Conservation (phyloP, 2,113 vertebrate genomes). For the Scatophagus argus region DNA sequence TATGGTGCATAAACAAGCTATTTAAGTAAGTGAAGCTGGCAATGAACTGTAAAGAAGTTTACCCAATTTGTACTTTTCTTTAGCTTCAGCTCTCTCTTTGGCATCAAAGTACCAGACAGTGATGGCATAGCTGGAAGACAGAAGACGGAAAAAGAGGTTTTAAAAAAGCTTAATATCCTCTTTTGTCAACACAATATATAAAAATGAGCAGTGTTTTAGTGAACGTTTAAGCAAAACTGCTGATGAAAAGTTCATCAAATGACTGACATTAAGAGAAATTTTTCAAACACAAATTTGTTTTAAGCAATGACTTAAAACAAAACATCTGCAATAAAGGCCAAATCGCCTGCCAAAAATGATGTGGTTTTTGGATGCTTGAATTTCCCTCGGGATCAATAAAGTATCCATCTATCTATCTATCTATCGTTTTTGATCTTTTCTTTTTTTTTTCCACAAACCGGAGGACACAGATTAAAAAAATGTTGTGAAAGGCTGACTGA, state of each 20-base stretch:
- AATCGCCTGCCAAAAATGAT: no score
- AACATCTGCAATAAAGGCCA: not conserved
- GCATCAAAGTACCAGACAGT: slow-evolving; percentile 97
- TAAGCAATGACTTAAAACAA: no score
- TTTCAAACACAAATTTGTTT: no score
- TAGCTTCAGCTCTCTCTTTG: slow-evolving; percentile 91
- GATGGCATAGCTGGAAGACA: slow-evolving; percentile 89
- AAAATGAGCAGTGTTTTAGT: not conserved
- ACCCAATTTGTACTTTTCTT: slow-evolving; percentile 91
- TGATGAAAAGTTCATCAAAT: not conserved
- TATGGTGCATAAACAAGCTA: not conserved
- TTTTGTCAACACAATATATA: not conserved
- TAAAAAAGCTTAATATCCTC: not conserved
- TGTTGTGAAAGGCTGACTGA: not conserved
- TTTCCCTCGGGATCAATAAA: no score
- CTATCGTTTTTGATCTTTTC: no score
- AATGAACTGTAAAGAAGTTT: slow-evolving; percentile 21
- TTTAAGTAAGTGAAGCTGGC: not conserved
- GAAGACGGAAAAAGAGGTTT: slow-evolving; percentile 2
- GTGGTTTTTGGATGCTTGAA: no score
- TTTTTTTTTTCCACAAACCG: no score
- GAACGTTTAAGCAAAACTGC: not conserved
- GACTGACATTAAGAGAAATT: not conserved
- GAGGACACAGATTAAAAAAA: no score
- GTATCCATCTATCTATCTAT: no score